Conservation (phyloP, 2,888 invertebrate genomes). For the Helobdella robusta region DNA sequence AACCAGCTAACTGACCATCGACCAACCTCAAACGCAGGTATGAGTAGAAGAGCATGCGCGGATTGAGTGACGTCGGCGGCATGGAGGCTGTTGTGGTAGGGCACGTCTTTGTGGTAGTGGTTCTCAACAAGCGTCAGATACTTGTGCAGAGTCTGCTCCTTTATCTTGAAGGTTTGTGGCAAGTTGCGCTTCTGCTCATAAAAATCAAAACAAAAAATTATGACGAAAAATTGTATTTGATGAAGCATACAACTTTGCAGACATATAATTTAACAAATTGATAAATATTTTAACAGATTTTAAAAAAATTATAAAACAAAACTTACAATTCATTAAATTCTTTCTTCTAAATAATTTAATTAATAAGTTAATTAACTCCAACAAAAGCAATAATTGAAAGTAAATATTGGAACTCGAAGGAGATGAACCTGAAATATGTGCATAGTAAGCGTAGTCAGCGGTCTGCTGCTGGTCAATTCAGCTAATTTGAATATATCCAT, state of each 20-base stretch:
- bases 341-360: too few species aligned
- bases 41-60: slow-evolving; percentile 86
- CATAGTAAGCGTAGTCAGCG: slow-evolving; percentile 88
- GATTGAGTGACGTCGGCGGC: slow-evolving; percentile 98
- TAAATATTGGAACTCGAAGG: too few species aligned
- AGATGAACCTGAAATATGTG: slow-evolving; percentile 80
- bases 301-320: too few species aligned
- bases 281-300: too few species aligned
- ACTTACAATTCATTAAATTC: too few species aligned
- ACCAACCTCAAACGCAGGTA: slow-evolving; percentile 84
- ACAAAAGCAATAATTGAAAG: too few species aligned
- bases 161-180: slow-evolving; percentile 82
- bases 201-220: too few species aligned
- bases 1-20: too few species aligned
- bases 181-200: slow-evolving; percentile 47
- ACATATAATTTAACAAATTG: too few species aligned
- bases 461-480: slow-evolving; percentile 78
- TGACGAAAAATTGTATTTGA: too few species aligned
- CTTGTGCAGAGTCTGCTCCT: slow-evolving; percentile 82
- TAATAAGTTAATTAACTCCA: too few species aligned
- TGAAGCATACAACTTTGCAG: too few species aligned
- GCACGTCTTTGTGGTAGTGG: slow-evolving; percentile 93
- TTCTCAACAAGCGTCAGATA: slow-evolving; percentile 96
- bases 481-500: slow-evolving; percentile 93
- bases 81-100: slow-evolving; percentile 96